Base-by-base conservation (phyloP, 2,113 vertebrate genomes). In the Phylloscopus whistleri region DNA sequence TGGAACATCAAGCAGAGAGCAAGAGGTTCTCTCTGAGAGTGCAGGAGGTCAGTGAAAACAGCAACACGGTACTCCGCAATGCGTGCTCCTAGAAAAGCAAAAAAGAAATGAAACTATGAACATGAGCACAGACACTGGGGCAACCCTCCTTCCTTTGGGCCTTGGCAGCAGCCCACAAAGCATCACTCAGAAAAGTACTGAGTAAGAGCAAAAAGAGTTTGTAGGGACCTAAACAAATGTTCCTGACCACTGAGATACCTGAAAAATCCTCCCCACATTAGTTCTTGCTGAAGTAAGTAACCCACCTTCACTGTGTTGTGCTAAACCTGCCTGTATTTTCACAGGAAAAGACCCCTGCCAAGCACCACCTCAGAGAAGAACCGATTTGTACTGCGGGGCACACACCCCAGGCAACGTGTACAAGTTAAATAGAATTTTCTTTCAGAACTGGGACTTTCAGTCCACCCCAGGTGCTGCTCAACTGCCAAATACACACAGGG, bases 11-110 rank as follows among this genome's bases (percentile, higher is more conserved):
- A 92, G 83, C 99, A 99, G 83, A 99, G 98, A 8, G 99, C 98
- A 4, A 99, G 97, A 0, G 99, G 99, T 63, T 99, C 99, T 81
- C 98, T 98, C 97, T 99, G 99, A 77, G 97, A 97, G 96, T 99
- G 99, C 19, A 99, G 98, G n/a, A 99, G 92, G 59, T 99, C 99
- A 2, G 97, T 98, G 35, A 99, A 98, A 62, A 99, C 99, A 0
- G 97, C 95, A 21, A 95, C 97, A 86, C 99, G 91, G 72, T 99
- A 99, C 1, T 97, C 96, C 75, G 97, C 43, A 0, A 99, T 41
- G 27, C 80, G 80, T 21, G 84, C 87, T 66, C 95, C 98, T 98
- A 84, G 22, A 56, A 67, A 83, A 84, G 17, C n/a, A 94, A 78
- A 92, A 41, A 41, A 41, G 19, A 85, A 79, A 78, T 21, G 0